Conservation (phyloP, 2,888 invertebrate genomes). For the Heteromurus nitidus region DNA sequence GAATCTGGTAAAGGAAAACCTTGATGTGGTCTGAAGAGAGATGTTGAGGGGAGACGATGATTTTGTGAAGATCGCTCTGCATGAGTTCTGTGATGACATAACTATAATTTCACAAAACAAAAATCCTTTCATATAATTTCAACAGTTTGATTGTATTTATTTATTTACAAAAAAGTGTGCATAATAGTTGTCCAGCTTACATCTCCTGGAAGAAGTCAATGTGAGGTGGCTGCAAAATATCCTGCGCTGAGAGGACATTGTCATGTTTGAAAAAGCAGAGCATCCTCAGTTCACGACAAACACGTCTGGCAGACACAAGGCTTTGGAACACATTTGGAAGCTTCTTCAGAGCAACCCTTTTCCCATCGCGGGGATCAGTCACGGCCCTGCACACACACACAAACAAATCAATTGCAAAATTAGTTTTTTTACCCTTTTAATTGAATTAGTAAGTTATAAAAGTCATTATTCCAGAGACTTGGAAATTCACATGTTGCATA, state of each 20-base stretch:
- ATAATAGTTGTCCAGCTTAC: constrained; percentile 79
- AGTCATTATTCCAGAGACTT: too few species aligned
- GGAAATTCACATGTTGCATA: too few species aligned
- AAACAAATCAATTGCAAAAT: too few species aligned
- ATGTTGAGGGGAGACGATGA: constrained; percentile 99
- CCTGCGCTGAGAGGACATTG: constrained; percentile 98
- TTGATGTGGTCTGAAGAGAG: constrained; percentile 99
- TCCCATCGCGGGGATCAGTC: constrained; percentile 98
- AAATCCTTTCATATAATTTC: constrained; percentile 16
- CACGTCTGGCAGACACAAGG: constrained; percentile 97
- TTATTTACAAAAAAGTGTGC: background rate
- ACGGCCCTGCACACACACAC: constrained; percentile 89
- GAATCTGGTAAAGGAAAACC: constrained; percentile 99
- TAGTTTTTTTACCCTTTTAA: too few species aligned
- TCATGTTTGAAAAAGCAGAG: constrained; percentile 99
- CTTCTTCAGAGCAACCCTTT: constrained; percentile 98
- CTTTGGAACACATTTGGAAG: constrained; percentile 99
- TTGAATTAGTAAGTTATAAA: too few species aligned
- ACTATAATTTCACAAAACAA: constrained; percentile 80
- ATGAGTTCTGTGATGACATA: constrained; percentile 99
- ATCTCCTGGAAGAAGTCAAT: constrained; percentile 99
- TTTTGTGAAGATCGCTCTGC: constrained; percentile 99
- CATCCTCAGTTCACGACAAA: constrained; percentile 99
- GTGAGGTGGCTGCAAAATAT: constrained; percentile 98
- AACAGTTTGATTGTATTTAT: background rate